These are phyloP conservation scores for Epinephelus malabaricus DNA, from an alignment of 2,797 vertebrate species.

Conservation along the genomic window DNA sequence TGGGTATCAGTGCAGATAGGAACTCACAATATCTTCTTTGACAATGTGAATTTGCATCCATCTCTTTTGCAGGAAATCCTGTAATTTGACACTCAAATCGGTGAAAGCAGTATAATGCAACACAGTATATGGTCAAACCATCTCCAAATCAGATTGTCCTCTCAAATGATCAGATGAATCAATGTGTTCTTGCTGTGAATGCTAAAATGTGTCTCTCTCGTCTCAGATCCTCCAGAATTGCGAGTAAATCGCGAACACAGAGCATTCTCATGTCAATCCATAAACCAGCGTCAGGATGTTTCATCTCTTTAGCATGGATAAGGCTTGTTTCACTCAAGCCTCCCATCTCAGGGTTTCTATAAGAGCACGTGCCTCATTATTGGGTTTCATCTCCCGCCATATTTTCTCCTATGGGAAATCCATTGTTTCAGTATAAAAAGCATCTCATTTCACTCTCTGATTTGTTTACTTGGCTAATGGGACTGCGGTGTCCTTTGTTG, in stretches of 20 bases:
- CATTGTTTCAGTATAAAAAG: slow-evolving; percentile 82
- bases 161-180: slow-evolving; percentile 56
- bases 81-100: slow-evolving; percentile 55
- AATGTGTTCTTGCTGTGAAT: slow-evolving; percentile 45
- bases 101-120: slow-evolving; percentile 33
- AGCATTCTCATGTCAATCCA: slow-evolving; percentile 69
- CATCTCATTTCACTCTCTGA: slow-evolving; percentile 81
- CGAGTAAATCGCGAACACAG: slow-evolving; percentile 61
- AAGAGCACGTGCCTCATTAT: slow-evolving; percentile 73
- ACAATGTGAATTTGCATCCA: slow-evolving; percentile 52
- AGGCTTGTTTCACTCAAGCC: slow-evolving; percentile 63
- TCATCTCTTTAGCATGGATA: slow-evolving; percentile 63
- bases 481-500: slow-evolving; percentile 81
- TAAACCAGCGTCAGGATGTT: slow-evolving; percentile 60
- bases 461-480: slow-evolving; percentile 84
- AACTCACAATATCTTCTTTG: slow-evolving; percentile 18
- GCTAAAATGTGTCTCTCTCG: slow-evolving; percentile 46
- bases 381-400: slow-evolving; percentile 77
- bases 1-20: slow-evolving; percentile 40
- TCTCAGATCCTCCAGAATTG: slow-evolving; percentile 47
- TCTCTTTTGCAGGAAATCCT: slow-evolving; percentile 43
- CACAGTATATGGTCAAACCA: slow-evolving; percentile 27
- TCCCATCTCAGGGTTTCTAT: slow-evolving; percentile 68
- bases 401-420: slow-evolving; percentile 79
- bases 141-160: slow-evolving; percentile 62